Evolutionary conservation across 2,797 vertebrate genomes (phyloP).

Genomic region (Galaxias olidus): DNA sequence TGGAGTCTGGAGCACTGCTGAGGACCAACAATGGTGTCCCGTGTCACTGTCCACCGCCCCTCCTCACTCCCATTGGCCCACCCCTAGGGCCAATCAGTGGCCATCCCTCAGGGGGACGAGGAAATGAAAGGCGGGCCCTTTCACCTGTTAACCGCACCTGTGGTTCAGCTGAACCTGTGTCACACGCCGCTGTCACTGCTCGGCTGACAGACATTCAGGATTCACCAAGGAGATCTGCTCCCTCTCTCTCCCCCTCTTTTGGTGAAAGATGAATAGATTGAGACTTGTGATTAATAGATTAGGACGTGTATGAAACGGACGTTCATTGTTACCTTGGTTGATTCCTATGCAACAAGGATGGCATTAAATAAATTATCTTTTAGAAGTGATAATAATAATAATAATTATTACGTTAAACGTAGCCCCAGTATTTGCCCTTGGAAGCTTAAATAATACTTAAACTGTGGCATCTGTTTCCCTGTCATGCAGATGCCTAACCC

Average conservation of each 20-base stretch:
- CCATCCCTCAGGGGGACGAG: slow-evolving; percentile 26
- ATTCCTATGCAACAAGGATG: too few relatives aligned
- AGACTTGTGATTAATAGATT: too few relatives aligned
- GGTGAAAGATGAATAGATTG: too few relatives aligned
- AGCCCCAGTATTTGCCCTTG: too few relatives aligned
- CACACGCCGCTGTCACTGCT: not conserved
- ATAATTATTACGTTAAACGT: too few relatives aligned
- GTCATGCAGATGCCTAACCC: too few relatives aligned
- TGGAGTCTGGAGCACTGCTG: slow-evolving; percentile 62
- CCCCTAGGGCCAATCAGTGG: slow-evolving; percentile 45
- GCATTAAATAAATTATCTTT: too few relatives aligned
- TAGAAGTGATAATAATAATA: too few relatives aligned
- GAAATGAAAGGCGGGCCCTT: slow-evolving; percentile 35
- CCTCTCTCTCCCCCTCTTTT: not conserved
- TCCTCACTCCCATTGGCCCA: slow-evolving; percentile 27
- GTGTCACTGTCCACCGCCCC: slow-evolving; percentile 26
- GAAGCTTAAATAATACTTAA: too few relatives aligned
- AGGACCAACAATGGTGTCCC: slow-evolving; percentile 67
- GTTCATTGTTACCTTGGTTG: too few relatives aligned
- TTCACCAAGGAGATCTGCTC: slow-evolving; percentile 7
- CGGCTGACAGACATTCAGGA: slow-evolving; percentile 23
- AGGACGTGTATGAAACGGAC: too few relatives aligned
- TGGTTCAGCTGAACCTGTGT: slow-evolving; percentile 11
- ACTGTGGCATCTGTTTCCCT: too few relatives aligned
- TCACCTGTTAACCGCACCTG: slow-evolving; percentile 43